Evolutionary conservation across 2,113 vertebrate genomes (phyloP).

Genomic region (Odocoileus virginianus): DNA sequence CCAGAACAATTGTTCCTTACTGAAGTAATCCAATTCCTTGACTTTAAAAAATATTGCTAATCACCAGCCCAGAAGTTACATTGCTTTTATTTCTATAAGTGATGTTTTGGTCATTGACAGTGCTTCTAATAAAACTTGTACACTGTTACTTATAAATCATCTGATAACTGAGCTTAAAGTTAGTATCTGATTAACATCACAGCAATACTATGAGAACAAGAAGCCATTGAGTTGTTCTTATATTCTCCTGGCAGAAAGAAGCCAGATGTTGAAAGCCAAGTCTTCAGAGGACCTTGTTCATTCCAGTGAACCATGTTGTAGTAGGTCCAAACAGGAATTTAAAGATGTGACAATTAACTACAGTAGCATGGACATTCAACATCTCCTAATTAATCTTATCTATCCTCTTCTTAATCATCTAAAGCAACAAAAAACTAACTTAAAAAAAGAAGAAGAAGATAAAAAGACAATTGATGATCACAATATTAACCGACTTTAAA

Average conservation of each 20-base stretch:
- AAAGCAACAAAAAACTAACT: neutral
- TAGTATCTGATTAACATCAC: neutral
- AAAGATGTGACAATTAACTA: neutral
- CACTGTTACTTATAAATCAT: neutral
- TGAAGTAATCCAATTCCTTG: neutral
- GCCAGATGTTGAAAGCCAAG: neutral
- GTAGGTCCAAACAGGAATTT: neutral
- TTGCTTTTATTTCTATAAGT: neutral
- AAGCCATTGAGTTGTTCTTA: neutral
- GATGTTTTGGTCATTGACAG: neutral
- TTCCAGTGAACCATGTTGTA: neutral
- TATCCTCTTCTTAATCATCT: neutral
- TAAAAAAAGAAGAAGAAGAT: neutral
- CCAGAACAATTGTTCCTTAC: neutral
- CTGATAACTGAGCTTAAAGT: neutral
- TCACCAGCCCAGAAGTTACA: neutral
- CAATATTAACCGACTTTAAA: neutral
- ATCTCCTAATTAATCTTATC: neutral
- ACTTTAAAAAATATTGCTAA: neutral
- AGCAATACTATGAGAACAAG: neutral
- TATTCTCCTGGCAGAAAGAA: neutral
- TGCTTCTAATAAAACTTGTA: neutral
- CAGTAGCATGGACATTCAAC: neutral
- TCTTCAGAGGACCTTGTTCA: neutral
- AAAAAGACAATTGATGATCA: neutral